Conservation (phyloP, 2,888 invertebrate genomes). For the Nymphalis c-album region DNA sequence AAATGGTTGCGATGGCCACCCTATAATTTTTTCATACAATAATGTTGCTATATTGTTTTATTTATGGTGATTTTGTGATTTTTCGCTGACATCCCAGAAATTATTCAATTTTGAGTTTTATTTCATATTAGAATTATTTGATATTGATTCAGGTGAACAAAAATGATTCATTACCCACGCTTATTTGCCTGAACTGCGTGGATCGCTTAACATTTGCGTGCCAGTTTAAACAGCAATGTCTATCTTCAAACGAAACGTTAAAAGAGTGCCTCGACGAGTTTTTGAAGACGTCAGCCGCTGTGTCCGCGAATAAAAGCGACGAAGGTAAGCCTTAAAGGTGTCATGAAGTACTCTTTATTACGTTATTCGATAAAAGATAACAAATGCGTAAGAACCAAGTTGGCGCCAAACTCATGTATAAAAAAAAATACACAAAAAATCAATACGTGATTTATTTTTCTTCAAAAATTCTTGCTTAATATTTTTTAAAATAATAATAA, state of each 20-base stretch:
- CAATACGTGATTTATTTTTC: no score
- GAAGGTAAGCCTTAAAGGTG: constrained; percentile 48
- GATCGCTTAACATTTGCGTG: constrained; percentile 74
- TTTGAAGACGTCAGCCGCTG: constrained; percentile 65
- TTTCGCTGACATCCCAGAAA: constrained; percentile 75
- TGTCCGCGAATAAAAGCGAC: constrained; percentile 52
- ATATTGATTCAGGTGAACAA: constrained; percentile 66
- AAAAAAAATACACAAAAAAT: no score
- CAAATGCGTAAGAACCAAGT: neutral
- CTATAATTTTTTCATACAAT: constrained; percentile 73
- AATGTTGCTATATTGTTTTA: constrained; percentile 78
- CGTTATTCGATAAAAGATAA: neutral
- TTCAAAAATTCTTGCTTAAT: no score
- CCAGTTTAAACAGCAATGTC: constrained; percentile 77
- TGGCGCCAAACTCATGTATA: neutral
- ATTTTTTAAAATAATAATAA: no score
- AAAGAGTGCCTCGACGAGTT: constrained; percentile 77
- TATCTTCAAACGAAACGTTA: constrained; percentile 73
- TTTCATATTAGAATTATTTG: constrained; percentile 26
- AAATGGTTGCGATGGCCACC: constrained; percentile 82
- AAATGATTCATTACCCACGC: constrained; percentile 73
- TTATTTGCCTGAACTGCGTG: constrained; percentile 76
- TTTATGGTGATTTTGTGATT: constrained; percentile 61
- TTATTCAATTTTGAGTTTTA: constrained; percentile 41
- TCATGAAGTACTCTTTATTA: neutral